These are phyloP conservation scores for Arctocebus calabarensis DNA, from an alignment of 2,797 vertebrate species.

Conservation along the genomic window DNA sequence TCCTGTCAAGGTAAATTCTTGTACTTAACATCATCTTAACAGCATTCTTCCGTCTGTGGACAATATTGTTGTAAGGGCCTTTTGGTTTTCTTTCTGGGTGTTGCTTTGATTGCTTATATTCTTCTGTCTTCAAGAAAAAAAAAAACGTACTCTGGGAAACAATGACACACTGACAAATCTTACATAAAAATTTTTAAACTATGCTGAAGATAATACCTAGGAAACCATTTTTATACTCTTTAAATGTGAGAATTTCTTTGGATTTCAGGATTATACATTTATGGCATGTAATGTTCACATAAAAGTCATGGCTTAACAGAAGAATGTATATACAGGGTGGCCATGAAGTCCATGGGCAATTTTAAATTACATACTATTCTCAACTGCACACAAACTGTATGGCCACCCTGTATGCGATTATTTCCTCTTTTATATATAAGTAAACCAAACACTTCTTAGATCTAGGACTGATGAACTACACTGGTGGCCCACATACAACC, in stretches of 20 bases:
- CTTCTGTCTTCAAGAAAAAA: neutral
- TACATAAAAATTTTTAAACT: neutral
- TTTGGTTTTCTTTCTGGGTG: too few species aligned
- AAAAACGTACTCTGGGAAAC: neutral
- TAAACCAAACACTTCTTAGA: slow-evolving; percentile 1
- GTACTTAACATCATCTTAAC: neutral
- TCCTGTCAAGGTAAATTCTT: slow-evolving; percentile 93
- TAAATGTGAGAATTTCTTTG: neutral
- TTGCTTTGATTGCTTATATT: neutral
- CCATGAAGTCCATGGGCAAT: too few species aligned
- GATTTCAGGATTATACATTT: neutral
- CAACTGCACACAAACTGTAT: too few species aligned
- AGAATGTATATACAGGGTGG: neutral
- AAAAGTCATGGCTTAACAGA: neutral
- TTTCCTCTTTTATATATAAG: neutral
- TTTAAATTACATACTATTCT: too few species aligned
- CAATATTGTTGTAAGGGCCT: neutral
- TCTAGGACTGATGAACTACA: neutral
- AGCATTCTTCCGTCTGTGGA: neutral
- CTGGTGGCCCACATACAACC: neutral
- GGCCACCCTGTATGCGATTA: neutral
- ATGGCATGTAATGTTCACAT: neutral
- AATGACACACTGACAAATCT: neutral
- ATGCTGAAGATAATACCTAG: neutral
- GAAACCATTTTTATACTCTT: neutral